These are phyloP conservation scores for Heliconius himera DNA, from an alignment of 1,140 invertebrate genomes.

Conservation along the genomic window DNA sequence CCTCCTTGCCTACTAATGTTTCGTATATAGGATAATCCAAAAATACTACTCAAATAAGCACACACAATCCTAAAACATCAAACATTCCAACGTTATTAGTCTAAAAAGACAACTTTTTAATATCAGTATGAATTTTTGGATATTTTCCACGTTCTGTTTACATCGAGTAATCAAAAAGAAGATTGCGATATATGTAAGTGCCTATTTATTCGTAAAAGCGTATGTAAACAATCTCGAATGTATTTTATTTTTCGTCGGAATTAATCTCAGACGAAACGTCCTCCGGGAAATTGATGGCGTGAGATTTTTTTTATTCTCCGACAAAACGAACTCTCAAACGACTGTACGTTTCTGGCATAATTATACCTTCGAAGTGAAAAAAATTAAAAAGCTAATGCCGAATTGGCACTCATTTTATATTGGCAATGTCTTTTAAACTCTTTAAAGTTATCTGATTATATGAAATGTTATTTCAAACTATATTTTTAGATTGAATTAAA, in stretches of 20 bases:
- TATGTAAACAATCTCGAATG: conserved; percentile 46
- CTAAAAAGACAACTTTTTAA: conserved; percentile 8
- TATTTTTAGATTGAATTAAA: background rate
- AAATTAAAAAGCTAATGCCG: conserved; percentile 22
- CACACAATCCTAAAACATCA: background rate
- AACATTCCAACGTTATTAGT: background rate
- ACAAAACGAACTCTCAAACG: conserved; percentile 40
- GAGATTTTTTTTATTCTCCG: conserved; percentile 29
- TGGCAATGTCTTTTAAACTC: background rate
- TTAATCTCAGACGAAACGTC: conserved; percentile 31
- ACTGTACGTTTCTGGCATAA: conserved; percentile 40
- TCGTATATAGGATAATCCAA: no score
- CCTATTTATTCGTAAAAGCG: conserved; percentile 45
- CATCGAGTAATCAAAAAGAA: conserved; percentile 49
- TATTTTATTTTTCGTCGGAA: conserved; percentile 37
- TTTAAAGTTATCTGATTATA: background rate
- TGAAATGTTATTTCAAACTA: background rate
- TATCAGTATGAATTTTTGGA: background rate
- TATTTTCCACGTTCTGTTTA: conserved; percentile 34
- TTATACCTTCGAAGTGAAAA: conserved; percentile 30
- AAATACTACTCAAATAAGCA: background rate
- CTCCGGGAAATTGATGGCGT: conserved; percentile 41
- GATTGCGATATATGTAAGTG: conserved; percentile 46
- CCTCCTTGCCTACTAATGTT: no score
- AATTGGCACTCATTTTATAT: background rate